Base-by-base conservation (phyloP, 2,113 vertebrate genomes). In the Odocoileus virginianus region DNA sequence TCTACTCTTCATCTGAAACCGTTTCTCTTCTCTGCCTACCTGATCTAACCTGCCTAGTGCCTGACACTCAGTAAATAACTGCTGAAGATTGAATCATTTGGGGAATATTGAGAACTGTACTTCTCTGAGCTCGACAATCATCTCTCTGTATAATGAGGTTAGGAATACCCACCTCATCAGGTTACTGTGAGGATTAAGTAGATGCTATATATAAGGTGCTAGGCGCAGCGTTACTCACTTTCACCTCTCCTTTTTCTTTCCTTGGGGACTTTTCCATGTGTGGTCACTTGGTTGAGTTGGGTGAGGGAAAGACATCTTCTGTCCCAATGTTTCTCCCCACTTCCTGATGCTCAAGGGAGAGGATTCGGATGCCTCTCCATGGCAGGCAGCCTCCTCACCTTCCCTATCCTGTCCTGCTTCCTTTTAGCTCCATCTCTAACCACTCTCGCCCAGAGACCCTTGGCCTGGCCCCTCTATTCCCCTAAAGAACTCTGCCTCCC, bases 141-240 rank as follows among this genome's bases (percentile, higher is more conserved):
- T 36, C 84, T 79, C 21, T 79, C 27, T 45, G 11, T 10, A 14
- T 85, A n/a, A 52, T 5, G 43, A 87, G 50, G 47, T n/a, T 30
- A n/a, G 47, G 30, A 54, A 33, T 11, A 82, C 21, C 81, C 52
- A 55, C 52, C 52, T 83, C 52, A 36, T 52, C 6, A n/a, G 21
- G 33, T 23, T 15, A 55, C 33, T 36, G 52, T 15, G 50, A 36
- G 81, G 81, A 25, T 36, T 83, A 55, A 55, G 33, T n/a, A 36
- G 33, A 27, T 55, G 5, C 12, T 25, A 10, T 36, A 17, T 28
- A 2, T 8, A 8, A 19, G 25, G 33, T 3, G 3, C 36, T 23
- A 3, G 36, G 43, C 30, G 4, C 9, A 17, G 64, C 0, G 0
- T 7, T 12, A 14, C 17, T 50, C 55, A 19, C 23, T 52, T 54